Evolutionary conservation across 2,888 invertebrate species (phyloP).

Genomic region (Ochropleura leucogaster): DNA sequence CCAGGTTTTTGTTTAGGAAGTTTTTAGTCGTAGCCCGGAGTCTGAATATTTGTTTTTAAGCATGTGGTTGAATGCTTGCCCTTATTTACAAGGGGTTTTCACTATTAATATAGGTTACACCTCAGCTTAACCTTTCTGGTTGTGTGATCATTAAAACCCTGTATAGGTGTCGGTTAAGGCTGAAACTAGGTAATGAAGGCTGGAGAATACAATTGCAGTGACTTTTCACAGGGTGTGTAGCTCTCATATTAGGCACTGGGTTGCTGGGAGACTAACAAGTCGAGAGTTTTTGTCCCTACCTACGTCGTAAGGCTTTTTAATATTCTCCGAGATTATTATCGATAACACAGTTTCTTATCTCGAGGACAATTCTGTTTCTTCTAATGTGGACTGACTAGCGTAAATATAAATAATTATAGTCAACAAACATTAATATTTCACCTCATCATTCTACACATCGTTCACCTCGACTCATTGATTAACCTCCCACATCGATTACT

Average conservation of each 20-base stretch:
- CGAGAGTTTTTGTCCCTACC: background rate
- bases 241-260: background rate
- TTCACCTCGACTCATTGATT: slow-evolving; percentile 44
- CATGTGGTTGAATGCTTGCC: no score
- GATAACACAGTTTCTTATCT: background rate
- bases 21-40: no score
- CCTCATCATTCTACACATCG: slow-evolving; percentile 25
- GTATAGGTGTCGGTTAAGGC: background rate
- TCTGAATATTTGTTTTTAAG: no score
- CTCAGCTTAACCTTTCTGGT: no score
- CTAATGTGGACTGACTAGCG: background rate
- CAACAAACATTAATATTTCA: slow-evolving; percentile 40
- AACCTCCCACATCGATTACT: slow-evolving; percentile 52
- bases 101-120: no score
- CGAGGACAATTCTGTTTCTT: background rate
- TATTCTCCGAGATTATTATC: background rate
- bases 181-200: background rate
- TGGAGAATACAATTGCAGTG: background rate
- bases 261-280: background rate
- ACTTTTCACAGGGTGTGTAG: background rate
- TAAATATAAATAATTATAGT: background rate
- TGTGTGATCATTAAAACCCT: background rate
- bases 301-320: background rate
- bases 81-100: no score
- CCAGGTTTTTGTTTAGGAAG: no score